phyloP scores from a whole-genome alignment of 2,113 vertebrate genomes.

The Gavia stellata region DNA sequence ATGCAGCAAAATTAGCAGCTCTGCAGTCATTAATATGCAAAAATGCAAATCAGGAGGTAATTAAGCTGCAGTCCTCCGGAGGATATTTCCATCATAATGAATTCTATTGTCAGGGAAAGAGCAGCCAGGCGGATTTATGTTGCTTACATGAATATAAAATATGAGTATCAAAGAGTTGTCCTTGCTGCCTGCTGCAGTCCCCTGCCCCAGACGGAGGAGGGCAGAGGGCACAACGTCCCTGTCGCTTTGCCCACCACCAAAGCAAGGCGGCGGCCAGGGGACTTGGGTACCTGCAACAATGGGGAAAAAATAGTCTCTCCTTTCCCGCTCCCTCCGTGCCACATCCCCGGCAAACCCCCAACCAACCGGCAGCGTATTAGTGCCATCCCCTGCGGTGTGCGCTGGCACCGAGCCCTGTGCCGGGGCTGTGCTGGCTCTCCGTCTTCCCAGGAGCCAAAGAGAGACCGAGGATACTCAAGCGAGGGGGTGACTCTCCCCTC shows the following conservation, averaged over 20 bases:
- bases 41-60: conserved; percentile 77
- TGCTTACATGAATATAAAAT: conserved; percentile 60
- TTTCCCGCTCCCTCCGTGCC: not conserved
- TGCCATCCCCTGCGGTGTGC: not conserved
- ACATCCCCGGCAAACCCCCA: not conserved
- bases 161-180: not conserved
- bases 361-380: accelerated
- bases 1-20: conserved; percentile 66
- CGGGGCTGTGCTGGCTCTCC: accelerated
- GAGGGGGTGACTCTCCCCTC: not conserved
- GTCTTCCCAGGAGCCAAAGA: not conserved
- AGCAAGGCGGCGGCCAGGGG: not conserved
- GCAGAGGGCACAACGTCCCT: not conserved
- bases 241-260: accelerated
- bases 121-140: conserved; percentile 38
- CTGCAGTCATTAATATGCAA: conserved; percentile 75
- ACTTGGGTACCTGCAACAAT: not conserved
- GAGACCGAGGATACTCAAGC: not conserved
- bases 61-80: conserved; percentile 67
- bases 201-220: not conserved
- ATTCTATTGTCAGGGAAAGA: conserved; percentile 65
- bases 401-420: not conserved
- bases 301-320: not conserved
- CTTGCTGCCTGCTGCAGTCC: conserved; percentile 1
- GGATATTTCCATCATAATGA: conserved; percentile 66